Evolutionary conservation across 53 echinoderm and acorn worm species (phyloP).

Genomic region (Arbacia lixula): DNA sequence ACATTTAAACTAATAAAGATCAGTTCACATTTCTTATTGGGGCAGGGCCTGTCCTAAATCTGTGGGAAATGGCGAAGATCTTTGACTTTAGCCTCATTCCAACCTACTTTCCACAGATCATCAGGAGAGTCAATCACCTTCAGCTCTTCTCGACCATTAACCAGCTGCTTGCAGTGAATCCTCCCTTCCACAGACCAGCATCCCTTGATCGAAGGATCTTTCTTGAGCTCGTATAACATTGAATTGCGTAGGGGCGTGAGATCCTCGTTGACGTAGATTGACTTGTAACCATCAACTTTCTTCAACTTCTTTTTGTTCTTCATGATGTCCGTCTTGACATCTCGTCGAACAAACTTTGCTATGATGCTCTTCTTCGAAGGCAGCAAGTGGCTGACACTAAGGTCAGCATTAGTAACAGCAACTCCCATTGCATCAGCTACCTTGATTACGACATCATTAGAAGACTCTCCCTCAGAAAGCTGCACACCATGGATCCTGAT

Average conservation of each 20-base stretch:
- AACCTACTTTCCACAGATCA: constrained; percentile 25
- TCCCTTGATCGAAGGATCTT: constrained; percentile 4
- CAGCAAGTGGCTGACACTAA: constrained; percentile 22
- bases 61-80: constrained; percentile 1
- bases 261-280: constrained; percentile 21
- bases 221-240: neutral
- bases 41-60: constrained; percentile 46
- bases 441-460: constrained; percentile 1
- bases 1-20: constrained; percentile 15
- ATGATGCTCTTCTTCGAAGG: constrained; percentile 22
- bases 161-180: constrained; percentile 19
- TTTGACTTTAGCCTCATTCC: neutral
- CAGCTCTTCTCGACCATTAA: neutral
- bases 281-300: neutral
- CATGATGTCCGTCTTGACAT: constrained; percentile 19
- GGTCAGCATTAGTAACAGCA: neutral
- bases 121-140: neutral
- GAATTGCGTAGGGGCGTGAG: constrained; percentile 13
- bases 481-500: constrained; percentile 4
- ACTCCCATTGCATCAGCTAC: constrained; percentile 23
- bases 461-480: neutral
- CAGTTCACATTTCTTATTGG: neutral
- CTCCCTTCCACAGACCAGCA: neutral
- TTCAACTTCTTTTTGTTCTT: constrained; percentile 28
- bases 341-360: constrained; percentile 9